Base-by-base conservation (phyloP, 2,797 vertebrate genomes). In the Lagorchestes hirsutus region DNA sequence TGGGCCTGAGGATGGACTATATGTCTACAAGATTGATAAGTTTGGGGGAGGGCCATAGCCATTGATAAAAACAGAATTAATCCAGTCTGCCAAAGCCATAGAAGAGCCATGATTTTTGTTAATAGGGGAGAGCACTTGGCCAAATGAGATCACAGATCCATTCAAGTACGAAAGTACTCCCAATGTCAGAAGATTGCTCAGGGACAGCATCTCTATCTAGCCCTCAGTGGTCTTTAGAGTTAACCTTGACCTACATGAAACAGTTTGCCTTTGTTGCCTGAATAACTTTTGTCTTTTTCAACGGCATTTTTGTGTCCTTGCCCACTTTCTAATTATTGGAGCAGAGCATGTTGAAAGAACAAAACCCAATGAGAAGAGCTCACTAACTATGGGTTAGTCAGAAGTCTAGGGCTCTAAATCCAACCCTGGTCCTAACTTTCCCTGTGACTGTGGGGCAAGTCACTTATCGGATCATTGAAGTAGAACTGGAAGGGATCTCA, bases 61-160 rank as follows among this genome's bases (percentile, higher is more conserved):
- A 74, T 74, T 93, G 90, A 93, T 94, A 93, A 97, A 97, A 97
- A 94, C 57, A 92, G n/a, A 92, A 67, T 93, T 95, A 96, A 96
- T 67, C 94, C 95, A 96, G 62, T 91, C 40, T 50, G 9, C 34
- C 74, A 82, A 46, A 67, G 91, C 94, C 95, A 40, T 95, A 52
- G 96, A 97, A 96, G 54, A 92, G 55, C 57, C 54, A 62, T 55
- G 67, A 91, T 34, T 87, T 92, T 97, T 27, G 28, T 62, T 34
- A 95, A 74, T 62, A 52, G 67, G 40, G n/a, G 16, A 40, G n/a
- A 74, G 14, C 5, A 40, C 62, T 31, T 74, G 62, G 31, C n/a
- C 67, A 87, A 87, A 87, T 87, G 74, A 46, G 74, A 87, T 46
- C 93, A 24, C 90, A 94, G 92, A 91, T 94, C 57, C 91, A 92